Conservation (phyloP, 2,888 invertebrate species). For the Coleophora flavipennella region DNA sequence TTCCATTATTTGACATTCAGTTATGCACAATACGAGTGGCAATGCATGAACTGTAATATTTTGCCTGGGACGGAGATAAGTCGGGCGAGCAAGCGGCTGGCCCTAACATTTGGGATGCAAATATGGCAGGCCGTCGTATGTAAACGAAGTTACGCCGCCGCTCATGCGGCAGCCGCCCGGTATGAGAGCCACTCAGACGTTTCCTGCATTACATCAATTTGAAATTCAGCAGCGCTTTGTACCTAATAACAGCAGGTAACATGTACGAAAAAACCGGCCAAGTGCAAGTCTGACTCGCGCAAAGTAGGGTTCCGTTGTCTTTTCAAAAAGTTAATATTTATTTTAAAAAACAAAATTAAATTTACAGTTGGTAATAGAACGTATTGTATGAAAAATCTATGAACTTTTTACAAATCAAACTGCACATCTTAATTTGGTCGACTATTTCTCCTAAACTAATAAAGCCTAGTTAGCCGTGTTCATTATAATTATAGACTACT, state of each 20-base stretch:
- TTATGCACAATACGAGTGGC: slow-evolving; percentile 67
- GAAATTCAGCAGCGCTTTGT: slow-evolving; percentile 57
- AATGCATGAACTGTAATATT: slow-evolving; percentile 71
- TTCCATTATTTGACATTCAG: slow-evolving; percentile 71
- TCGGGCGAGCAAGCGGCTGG: slow-evolving; percentile 54
- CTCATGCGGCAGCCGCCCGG: slow-evolving; percentile 64
- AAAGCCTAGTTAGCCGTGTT: too few relatives aligned
- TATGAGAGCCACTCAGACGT: slow-evolving; percentile 72
- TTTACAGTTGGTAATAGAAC: too few relatives aligned
- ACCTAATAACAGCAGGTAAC: not conserved
- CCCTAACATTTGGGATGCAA: slow-evolving; percentile 70
- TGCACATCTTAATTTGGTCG: too few relatives aligned
- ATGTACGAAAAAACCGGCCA: not conserved
- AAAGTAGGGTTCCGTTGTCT: too few relatives aligned
- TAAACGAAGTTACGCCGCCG: slow-evolving; percentile 70
- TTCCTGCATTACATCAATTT: slow-evolving; percentile 72
- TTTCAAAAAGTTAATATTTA: too few relatives aligned
- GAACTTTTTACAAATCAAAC: too few relatives aligned
- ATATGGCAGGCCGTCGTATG: slow-evolving; percentile 67
- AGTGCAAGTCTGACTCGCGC: too few relatives aligned
- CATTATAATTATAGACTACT: too few relatives aligned
- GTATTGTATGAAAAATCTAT: too few relatives aligned
- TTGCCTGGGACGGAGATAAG: slow-evolving; percentile 60
- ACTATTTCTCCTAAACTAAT: too few relatives aligned
- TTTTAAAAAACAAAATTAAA: too few relatives aligned